phyloP scores from a whole-genome alignment of 2,113 vertebrate genomes.

The Ceyx cyanopectus region DNA sequence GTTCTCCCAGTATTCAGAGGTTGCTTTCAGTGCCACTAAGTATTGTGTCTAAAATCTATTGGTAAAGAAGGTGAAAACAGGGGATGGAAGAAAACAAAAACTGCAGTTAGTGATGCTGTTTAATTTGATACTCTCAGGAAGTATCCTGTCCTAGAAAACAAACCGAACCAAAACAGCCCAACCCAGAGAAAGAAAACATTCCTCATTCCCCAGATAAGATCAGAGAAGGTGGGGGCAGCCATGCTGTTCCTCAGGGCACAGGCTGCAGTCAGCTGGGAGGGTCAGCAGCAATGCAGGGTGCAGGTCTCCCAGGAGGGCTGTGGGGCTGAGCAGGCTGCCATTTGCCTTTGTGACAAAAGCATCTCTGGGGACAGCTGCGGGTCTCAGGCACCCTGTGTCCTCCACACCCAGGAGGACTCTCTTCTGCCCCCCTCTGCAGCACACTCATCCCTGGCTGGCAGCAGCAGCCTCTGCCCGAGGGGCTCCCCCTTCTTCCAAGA shows the following conservation, averaged over 20 bases:
- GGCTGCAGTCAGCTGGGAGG: not conserved
- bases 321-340: accelerated
- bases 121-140: slow-evolving; percentile 28
- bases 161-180: slow-evolving; percentile 14
- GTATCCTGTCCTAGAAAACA: not conserved
- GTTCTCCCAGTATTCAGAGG: slow-evolving; percentile 24
- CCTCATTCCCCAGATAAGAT: slow-evolving; percentile 36
- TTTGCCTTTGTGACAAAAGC: not conserved
- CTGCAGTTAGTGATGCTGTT: not conserved
- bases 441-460: not conserved
- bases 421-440: not conserved
- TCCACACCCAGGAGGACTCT: not conserved
- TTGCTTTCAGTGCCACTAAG: not conserved
- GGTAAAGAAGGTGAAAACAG: slow-evolving; percentile 19
- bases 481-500: not conserved
- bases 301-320: not conserved
- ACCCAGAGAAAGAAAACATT: not conserved
- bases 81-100: slow-evolving; percentile 9
- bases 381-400: not conserved
- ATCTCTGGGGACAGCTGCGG: not conserved
- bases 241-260: not conserved
- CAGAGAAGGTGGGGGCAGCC: not conserved
- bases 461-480: not conserved
- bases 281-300: not conserved
- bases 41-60: slow-evolving; percentile 13